These are phyloP conservation scores for Trichopria drosophilae DNA, from an alignment of 2,888 invertebrate genomes.

Conservation along the genomic window DNA sequence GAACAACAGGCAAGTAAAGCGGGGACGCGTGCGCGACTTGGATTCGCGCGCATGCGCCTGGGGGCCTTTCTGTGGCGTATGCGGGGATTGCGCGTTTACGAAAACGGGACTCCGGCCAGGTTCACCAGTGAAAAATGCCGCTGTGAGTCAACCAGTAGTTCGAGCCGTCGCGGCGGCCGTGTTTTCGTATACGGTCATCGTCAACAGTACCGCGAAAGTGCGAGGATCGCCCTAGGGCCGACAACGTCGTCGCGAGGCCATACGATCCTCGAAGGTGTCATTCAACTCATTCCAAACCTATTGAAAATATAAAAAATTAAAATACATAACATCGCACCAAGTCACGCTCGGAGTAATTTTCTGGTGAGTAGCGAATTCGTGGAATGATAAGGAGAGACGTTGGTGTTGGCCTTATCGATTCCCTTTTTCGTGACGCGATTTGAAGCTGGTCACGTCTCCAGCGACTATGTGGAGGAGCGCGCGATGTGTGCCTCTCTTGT, in stretches of 20 bases:
- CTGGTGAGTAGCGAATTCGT: no score
- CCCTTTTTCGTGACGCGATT: no score
- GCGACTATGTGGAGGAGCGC: no score
- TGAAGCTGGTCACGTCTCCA: conserved; percentile 11
- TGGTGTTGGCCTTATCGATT: no score
- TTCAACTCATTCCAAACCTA: no score
- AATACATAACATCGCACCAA: no score
- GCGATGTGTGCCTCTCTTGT: no score
- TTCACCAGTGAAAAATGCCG: conserved; percentile 47
- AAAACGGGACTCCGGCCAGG: conserved; percentile 42
- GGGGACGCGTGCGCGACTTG: conserved; percentile 44
- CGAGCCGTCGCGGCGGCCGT: conserved; percentile 40
- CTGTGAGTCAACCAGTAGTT: conserved; percentile 42
- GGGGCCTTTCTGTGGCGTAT: conserved; percentile 33
- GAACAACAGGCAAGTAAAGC: conserved; percentile 34
- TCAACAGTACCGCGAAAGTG: conserved; percentile 8
- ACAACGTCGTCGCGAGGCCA: conserved; percentile 12
- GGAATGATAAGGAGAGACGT: no score
- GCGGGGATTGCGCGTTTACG: conserved; percentile 41
- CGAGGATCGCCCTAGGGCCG: conserved; percentile 13
- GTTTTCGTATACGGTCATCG: conserved; percentile 34
- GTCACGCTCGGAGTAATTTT: no score
- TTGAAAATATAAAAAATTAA: no score
- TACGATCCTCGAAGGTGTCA: no score
- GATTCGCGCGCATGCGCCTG: conserved; percentile 46